Conservation (phyloP, 2,113 vertebrate genomes). For the Thymallus thymallus region DNA sequence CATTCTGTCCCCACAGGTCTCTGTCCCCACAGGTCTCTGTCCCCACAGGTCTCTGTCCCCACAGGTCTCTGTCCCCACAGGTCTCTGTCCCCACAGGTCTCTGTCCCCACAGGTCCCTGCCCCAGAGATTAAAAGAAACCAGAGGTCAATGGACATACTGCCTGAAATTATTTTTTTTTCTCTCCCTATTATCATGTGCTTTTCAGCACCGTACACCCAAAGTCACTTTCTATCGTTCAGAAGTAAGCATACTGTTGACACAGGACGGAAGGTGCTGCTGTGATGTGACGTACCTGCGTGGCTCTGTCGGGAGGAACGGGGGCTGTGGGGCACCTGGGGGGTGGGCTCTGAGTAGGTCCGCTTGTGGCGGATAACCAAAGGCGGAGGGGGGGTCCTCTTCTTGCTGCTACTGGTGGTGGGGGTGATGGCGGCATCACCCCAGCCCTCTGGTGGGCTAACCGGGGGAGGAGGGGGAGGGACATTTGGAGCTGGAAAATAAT, state of each 20-base stretch:
- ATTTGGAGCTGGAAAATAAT: slow-evolving; percentile 56
- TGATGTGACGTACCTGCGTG: neutral
- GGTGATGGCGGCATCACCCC: slow-evolving; percentile 40
- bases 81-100: neutral
- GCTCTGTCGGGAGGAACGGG: slow-evolving; percentile 31
- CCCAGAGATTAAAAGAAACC: no score
- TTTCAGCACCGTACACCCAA: no score
- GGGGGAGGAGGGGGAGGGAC: slow-evolving; percentile 54
- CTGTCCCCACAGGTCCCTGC: neutral
- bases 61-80: neutral
- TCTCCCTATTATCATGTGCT: no score
- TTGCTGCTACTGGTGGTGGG: slow-evolving; percentile 27
- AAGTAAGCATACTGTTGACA: no score
- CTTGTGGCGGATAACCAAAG: slow-evolving; percentile 64
- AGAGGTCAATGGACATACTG: no score
- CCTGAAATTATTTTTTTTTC: no score
- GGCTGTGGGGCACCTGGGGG: slow-evolving; percentile 55
- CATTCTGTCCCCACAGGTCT: neutral
- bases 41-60: neutral
- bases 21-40: neutral
- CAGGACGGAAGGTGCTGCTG: neutral
- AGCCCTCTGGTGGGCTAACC: slow-evolving; percentile 28
- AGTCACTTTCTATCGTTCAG: no score
- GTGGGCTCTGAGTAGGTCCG: slow-evolving; percentile 62
- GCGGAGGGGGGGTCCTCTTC: slow-evolving; percentile 54